Conservation (phyloP, 2,797 vertebrate species). For the Argya squamiceps region DNA sequence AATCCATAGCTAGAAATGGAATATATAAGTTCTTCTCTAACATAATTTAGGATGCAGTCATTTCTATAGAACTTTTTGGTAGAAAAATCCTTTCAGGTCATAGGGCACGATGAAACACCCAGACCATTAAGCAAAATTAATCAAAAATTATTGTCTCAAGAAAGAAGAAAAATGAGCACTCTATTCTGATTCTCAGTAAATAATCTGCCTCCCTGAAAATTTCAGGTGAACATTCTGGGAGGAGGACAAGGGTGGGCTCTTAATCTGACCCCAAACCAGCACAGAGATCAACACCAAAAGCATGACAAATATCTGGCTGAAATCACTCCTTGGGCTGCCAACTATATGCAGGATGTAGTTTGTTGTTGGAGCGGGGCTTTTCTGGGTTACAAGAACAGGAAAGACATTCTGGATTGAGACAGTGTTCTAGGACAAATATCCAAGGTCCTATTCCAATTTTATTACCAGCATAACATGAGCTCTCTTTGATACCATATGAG, state of each 20-base stretch:
- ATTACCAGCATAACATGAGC: neutral
- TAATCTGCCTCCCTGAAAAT: neutral
- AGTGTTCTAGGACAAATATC: neutral
- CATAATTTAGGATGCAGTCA: neutral
- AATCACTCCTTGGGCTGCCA: neutral
- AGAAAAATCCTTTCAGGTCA: neutral
- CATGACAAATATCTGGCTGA: neutral
- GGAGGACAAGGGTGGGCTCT: neutral
- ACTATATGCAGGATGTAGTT: neutral
- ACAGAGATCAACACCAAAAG: neutral
- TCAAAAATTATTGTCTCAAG: neutral
- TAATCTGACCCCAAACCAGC: neutral
- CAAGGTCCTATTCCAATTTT: neutral
- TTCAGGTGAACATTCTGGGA: neutral
- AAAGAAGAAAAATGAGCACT: neutral
- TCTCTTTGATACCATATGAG: neutral
- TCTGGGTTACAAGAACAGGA: neutral
- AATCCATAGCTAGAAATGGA: neutral
- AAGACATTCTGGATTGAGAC: neutral
- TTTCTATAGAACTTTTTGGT: neutral
- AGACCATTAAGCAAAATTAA: neutral
- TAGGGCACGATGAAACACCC: neutral
- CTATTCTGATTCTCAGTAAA: neutral
- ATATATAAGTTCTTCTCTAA: neutral
- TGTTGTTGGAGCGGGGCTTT: neutral